Percentiles rank a stretch among this genome's conserved stretches.
phyloP scores from a whole-genome alignment of 2,888 invertebrate genomes.

The Linnaemya tessellans region DNA sequence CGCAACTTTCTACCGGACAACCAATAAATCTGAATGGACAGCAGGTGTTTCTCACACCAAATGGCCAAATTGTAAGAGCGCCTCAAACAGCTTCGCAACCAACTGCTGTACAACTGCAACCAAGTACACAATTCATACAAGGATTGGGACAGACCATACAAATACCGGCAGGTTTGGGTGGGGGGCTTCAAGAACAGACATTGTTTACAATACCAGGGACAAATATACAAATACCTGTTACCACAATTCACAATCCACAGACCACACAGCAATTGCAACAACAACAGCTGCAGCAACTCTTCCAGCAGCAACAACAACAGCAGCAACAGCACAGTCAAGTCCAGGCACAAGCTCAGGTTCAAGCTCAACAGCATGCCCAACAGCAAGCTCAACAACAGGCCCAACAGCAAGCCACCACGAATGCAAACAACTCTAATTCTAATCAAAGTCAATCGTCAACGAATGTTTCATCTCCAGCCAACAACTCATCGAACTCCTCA shows the following conservation, averaged over 20 bases:
- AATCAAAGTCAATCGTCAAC: conserved; percentile 62
- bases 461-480: conserved; percentile 28
- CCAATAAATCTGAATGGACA: conserved; percentile 84
- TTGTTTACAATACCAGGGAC: conserved; percentile 86
- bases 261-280: conserved; percentile 76
- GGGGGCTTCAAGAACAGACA: conserved; percentile 81
- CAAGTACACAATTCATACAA: conserved; percentile 87
- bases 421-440: conserved; percentile 24
- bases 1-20: conserved; percentile 83
- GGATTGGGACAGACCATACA: conserved; percentile 89
- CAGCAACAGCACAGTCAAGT: conserved; percentile 73
- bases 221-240: conserved; percentile 85
- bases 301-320: conserved; percentile 76
- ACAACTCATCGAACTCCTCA: conserved; percentile 47
- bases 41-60: conserved; percentile 85
- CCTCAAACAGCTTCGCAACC: conserved; percentile 81
- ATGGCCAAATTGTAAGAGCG: conserved; percentile 90
- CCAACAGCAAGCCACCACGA: conserved; percentile 43
- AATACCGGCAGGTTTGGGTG: conserved; percentile 84
- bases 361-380: conserved; percentile 73
- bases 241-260: conserved; percentile 76
- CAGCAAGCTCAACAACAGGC: conserved; percentile 73
- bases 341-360: conserved; percentile 69
- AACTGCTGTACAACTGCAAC: conserved; percentile 75
- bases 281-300: conserved; percentile 75